phyloP scores from a whole-genome alignment of 2,888 invertebrate genomes.

The Parascotia fuliginaria region DNA sequence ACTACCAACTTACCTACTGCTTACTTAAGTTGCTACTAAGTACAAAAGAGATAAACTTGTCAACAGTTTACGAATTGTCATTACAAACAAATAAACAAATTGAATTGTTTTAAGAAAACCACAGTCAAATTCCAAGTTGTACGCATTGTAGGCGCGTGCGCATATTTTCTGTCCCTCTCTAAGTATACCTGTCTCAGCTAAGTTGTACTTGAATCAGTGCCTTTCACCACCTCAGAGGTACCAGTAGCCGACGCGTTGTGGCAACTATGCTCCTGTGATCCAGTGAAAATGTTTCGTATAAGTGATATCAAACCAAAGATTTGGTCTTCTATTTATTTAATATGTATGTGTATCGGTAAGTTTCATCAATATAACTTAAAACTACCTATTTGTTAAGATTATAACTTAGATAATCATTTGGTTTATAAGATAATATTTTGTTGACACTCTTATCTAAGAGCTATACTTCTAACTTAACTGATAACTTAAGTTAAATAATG shows the following conservation, averaged over 20 bases:
- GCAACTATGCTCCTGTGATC: conserved; percentile 39
- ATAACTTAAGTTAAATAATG: too few relatives aligned
- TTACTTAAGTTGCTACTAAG: too few relatives aligned
- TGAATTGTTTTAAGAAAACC: conserved; percentile 7
- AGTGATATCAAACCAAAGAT: conserved; percentile 75
- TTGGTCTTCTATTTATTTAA: conserved; percentile 59
- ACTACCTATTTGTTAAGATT: too few relatives aligned
- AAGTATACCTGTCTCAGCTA: conserved; percentile 50
- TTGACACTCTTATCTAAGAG: too few relatives aligned
- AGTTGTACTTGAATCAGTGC: conserved; percentile 54
- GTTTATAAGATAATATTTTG: too few relatives aligned
- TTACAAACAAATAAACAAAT: background rate
- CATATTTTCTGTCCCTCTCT: conserved; percentile 45
- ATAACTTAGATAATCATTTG: too few relatives aligned
- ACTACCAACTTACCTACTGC: too few relatives aligned
- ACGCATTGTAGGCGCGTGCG: conserved; percentile 1
- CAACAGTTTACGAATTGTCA: background rate
- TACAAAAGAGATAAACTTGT: too few relatives aligned
- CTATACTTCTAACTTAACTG: too few relatives aligned
- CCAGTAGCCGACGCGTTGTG: conserved; percentile 12
- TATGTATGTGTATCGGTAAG: conserved; percentile 36
- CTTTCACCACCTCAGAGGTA: conserved; percentile 69
- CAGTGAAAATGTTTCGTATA: conserved; percentile 52
- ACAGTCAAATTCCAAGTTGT: conserved; percentile 3
- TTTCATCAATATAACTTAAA: too few relatives aligned